A percentile compares a stretch with the other conserved stretches of the same genome.
These are phyloP conservation scores for Neomonachus schauinslandi DNA, from an alignment of 2,113 vertebrate species.

Conservation along the genomic window DNA sequence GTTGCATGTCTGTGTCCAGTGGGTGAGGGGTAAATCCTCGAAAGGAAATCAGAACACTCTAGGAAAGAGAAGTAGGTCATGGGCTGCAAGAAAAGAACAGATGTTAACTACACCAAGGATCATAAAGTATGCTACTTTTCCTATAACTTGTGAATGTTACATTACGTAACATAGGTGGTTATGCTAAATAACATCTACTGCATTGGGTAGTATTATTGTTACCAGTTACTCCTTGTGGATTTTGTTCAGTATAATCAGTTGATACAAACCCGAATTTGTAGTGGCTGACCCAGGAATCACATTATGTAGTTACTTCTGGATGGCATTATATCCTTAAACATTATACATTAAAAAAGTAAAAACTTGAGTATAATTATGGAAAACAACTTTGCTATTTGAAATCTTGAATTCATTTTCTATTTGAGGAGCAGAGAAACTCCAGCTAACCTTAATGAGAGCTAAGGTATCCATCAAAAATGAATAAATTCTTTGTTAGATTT, in stretches of 20 bases:
- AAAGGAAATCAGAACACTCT: constrained; percentile 23
- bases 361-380: neutral
- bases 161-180: neutral
- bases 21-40: constrained; percentile 13
- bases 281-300: neutral
- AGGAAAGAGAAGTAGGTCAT: neutral
- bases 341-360: neutral
- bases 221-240: neutral
- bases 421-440: neutral
- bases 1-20: neutral
- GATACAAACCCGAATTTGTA: neutral
- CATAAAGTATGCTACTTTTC: constrained; percentile 30
- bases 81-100: neutral
- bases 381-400: neutral
- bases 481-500: constrained; percentile 60
- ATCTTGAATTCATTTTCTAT: constrained; percentile 21
- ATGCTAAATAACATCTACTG: neutral
- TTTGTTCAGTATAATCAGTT: neutral
- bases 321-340: neutral
- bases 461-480: constrained; percentile 20
- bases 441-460: neutral
- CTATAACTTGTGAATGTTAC: neutral
- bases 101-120: neutral
- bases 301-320: neutral
- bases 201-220: neutral